Evolutionary conservation across 2,797 vertebrate species (phyloP).

Genomic region (Gymnodraco acuticeps): DNA sequence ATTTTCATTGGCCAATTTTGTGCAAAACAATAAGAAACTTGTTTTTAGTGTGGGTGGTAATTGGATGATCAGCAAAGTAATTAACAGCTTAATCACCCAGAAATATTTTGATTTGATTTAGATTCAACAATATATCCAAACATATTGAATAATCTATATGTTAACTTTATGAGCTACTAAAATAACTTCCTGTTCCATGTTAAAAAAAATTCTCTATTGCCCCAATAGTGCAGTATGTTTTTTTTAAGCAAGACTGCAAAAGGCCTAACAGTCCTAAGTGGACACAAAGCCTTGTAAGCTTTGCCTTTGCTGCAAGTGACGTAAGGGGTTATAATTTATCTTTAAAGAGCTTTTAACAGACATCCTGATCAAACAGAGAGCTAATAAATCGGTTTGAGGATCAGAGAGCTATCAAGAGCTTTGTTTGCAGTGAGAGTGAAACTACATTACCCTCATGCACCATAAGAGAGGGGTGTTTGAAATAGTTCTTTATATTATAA

Average conservation of each 20-base stretch:
- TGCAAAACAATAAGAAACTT: neutral
- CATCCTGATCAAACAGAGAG: constrained; percentile 36
- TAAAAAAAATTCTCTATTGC: constrained; percentile 7
- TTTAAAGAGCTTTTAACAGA: constrained; percentile 36
- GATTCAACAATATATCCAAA: too few species aligned
- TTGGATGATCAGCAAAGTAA: neutral
- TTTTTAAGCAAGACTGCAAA: constrained; percentile 14
- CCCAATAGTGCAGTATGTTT: neutral
- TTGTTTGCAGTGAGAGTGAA: constrained; percentile 2
- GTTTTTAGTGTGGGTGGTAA: neutral
- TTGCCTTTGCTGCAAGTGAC: constrained; percentile 27
- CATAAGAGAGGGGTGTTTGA: neutral
- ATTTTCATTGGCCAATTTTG: neutral
- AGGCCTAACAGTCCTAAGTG: constrained; percentile 7
- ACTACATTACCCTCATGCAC: neutral
- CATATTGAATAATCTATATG: neutral
- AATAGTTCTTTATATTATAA: neutral
- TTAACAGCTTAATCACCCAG: neutral
- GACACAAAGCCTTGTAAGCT: constrained; percentile 23
- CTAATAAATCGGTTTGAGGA: constrained; percentile 19
- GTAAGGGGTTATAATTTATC: constrained; percentile 18
- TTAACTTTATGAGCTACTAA: neutral
- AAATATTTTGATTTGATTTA: neutral
- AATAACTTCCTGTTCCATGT: constrained; percentile 16
- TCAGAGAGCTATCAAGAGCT: neutral